Base-by-base conservation (phyloP, 2,113 vertebrate genomes). In the Psilopsiagon aymara region DNA sequence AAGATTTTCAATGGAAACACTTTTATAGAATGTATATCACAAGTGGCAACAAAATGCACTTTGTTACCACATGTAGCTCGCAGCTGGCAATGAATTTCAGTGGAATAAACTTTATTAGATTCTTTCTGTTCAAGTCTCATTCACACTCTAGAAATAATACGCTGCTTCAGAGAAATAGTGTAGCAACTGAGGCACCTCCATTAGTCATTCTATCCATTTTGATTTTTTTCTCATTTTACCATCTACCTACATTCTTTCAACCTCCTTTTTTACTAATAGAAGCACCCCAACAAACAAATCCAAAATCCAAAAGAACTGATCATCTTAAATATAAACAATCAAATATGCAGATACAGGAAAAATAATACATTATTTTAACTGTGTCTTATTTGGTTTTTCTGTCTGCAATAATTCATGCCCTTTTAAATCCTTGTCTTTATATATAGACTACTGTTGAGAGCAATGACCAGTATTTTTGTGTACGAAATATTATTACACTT, bases 231-330 rank as follows among this genome's bases (percentile, higher is more conserved):
- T 3, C 2, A 16, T 2, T 70, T 68, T 57, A 19, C 68, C 4
- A 35, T 71, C 10, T 59, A 66, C 1, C 1, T 4, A 57, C 17
- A n/a, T 63, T 84, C 44, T n/a, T 8, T 43, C 13, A 55, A 28
- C 6, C 2, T 63, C 9, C 66, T 24, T 57, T 37, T 60, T 75
- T 49, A 12, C 19, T 25, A 23, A 69, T 28, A 80, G 39, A 74
- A 5, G 10, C 9, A 67, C 12, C 0, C 27, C 19, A 31, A 0
- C 2, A 55, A 79, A 12, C 2, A 66, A 82, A 13, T 5, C 2
- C 17, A 78, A 69, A 53, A 7, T 47, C 11, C 17, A 47, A n/a
- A 73, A 28, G 7, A 67, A 70, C 4, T 31, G 52, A 64, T 19
- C 5, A 25, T 11, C 7, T 59, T 59, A 68, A 75, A 39, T 68